phyloP scores from a whole-genome alignment of 2,113 vertebrate genomes.

The Castor canadensis region DNA sequence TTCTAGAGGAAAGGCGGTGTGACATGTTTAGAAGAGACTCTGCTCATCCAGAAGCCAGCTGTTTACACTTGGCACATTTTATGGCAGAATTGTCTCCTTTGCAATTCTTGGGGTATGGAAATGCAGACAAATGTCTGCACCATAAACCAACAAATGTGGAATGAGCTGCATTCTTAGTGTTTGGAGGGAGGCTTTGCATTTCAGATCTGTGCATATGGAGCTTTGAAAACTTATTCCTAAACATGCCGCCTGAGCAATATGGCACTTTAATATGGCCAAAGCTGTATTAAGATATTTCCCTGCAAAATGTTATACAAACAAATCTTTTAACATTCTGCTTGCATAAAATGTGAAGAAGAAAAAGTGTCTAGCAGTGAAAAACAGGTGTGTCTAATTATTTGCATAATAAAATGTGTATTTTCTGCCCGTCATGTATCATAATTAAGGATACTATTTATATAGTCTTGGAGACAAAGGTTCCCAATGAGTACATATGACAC shows the following conservation, averaged over 20 bases:
- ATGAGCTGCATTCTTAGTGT: slow-evolving; percentile 65
- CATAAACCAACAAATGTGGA: slow-evolving; percentile 66
- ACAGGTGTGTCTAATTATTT: slow-evolving; percentile 62
- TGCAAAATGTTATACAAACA: slow-evolving; percentile 70
- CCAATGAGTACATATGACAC: slow-evolving; percentile 13
- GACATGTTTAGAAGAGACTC: slow-evolving; percentile 75
- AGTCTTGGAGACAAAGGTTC: slow-evolving; percentile 55
- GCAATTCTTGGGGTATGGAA: slow-evolving; percentile 70
- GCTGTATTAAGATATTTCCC: slow-evolving; percentile 58
- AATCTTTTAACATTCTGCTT: slow-evolving; percentile 69
- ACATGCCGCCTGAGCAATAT: slow-evolving; percentile 69
- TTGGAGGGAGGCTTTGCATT: slow-evolving; percentile 70
- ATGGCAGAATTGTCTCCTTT: slow-evolving; percentile 81
- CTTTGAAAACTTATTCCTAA: slow-evolving; percentile 74
- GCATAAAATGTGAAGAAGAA: slow-evolving; percentile 64
- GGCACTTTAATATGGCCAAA: slow-evolving; percentile 71
- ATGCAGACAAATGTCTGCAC: slow-evolving; percentile 79
- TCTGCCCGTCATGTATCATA: slow-evolving; percentile 36
- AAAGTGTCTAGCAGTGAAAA: slow-evolving; percentile 47
- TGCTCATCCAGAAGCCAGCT: slow-evolving; percentile 77
- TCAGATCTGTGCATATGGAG: slow-evolving; percentile 71
- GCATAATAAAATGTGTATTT: slow-evolving; percentile 53
- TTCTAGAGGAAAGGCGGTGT: slow-evolving; percentile 67
- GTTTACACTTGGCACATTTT: slow-evolving; percentile 75
- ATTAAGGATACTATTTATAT: slow-evolving; percentile 51